Evolutionary conservation across 1,140 invertebrate genomes (phyloP).

Genomic region (Hyles euphorbiae): DNA sequence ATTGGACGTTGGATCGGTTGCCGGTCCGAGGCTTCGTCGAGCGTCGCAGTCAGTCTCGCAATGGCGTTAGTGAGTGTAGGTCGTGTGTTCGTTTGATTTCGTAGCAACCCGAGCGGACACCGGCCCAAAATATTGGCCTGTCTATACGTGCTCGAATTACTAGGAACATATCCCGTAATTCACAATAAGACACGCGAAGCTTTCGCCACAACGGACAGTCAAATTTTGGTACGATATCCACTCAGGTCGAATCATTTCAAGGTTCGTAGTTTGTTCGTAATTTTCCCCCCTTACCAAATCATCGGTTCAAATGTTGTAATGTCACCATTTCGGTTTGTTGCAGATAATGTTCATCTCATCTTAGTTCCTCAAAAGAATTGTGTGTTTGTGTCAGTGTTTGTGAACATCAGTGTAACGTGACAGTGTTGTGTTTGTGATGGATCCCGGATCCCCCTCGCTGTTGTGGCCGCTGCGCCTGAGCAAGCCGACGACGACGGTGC

Average conservation of each 20-base stretch:
- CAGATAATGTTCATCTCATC: constrained; percentile 74
- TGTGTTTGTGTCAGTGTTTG: constrained; percentile 66
- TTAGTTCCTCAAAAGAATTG: constrained; percentile 68
- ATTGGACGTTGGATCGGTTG: constrained; percentile 72
- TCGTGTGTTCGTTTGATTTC: constrained; percentile 71
- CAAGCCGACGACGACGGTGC: constrained; percentile 52
- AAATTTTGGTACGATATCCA: constrained; percentile 76
- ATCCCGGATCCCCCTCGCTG: constrained; percentile 68
- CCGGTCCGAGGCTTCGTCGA: constrained; percentile 60
- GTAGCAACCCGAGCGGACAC: constrained; percentile 73
- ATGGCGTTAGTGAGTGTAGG: constrained; percentile 69
- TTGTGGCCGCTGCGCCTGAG: constrained; percentile 64
- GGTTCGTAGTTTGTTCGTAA: constrained; percentile 73
- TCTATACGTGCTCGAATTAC: constrained; percentile 70
- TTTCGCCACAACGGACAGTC: constrained; percentile 67
- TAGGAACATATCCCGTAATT: constrained; percentile 65
- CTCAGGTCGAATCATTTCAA: constrained; percentile 74
- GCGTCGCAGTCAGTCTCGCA: constrained; percentile 67
- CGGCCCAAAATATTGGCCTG: constrained; percentile 76
- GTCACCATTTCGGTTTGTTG: constrained; percentile 49
- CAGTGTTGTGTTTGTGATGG: constrained; percentile 71
- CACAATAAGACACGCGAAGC: constrained; percentile 42
- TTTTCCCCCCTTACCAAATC: constrained; percentile 69
- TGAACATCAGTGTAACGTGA: constrained; percentile 65
- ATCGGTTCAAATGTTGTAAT: constrained; percentile 62